These are phyloP conservation scores for Podiceps cristatus DNA, from an alignment of 2,113 vertebrate genomes.

Conservation along the genomic window DNA sequence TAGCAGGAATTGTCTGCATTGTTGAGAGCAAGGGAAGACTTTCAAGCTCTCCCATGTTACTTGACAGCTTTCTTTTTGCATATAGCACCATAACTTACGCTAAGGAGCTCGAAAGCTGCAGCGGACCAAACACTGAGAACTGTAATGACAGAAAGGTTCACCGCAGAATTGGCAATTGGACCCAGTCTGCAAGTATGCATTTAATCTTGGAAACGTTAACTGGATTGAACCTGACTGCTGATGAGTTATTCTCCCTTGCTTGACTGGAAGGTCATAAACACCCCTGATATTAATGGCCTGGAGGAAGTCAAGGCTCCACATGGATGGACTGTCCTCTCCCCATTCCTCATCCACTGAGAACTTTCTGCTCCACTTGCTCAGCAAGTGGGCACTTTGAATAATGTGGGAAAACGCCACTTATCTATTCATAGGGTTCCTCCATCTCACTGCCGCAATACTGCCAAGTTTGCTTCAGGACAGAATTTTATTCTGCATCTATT, in stretches of 20 bases:
- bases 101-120: not conserved
- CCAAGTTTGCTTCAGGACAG: slow-evolving; percentile 21
- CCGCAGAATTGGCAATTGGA: not conserved
- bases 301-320: slow-evolving; percentile 32
- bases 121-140: not conserved
- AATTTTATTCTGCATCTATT: slow-evolving; percentile 29
- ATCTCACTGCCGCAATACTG: not conserved
- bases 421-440: slow-evolving; percentile 18
- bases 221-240: slow-evolving; percentile 27
- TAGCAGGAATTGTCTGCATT: not conserved
- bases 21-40: not conserved
- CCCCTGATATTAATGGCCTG: slow-evolving; percentile 14
- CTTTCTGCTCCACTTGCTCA: slow-evolving; percentile 57
- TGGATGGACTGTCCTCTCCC: not conserved
- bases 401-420: slow-evolving; percentile 48
- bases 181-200: not conserved
- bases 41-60: not conserved
- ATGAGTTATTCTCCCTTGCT: slow-evolving; percentile 43
- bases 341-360: slow-evolving; percentile 22
- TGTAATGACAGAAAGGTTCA: not conserved
- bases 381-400: slow-evolving; percentile 38
- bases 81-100: not conserved
- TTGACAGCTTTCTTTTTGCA: not conserved
- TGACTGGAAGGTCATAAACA: slow-evolving; percentile 56
- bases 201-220: slow-evolving; percentile 7